Conservation (phyloP, 2,888 invertebrate species). For the Leucophora obtusa region DNA sequence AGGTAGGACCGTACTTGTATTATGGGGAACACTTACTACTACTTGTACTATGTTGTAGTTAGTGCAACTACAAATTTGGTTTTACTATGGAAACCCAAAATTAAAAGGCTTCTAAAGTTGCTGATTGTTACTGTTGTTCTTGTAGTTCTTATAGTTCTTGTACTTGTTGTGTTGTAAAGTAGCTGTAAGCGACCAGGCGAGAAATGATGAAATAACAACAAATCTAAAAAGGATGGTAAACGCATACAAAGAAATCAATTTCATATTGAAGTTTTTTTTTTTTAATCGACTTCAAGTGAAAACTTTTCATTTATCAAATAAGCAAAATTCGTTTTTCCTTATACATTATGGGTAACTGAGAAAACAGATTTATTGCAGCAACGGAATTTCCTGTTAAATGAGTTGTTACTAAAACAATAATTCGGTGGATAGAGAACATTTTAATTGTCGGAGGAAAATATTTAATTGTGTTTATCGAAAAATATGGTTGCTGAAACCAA, state of each 20-base stretch:
- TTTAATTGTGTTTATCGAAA: too few relatives aligned
- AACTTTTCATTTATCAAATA: too few relatives aligned
- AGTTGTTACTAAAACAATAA: too few relatives aligned
- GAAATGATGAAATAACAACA: constrained; percentile 14
- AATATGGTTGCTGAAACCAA: too few relatives aligned
- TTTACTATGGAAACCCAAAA: constrained; percentile 20
- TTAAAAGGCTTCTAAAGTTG: not conserved
- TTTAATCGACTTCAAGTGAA: too few relatives aligned
- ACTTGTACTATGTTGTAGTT: not conserved
- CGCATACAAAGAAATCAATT: not conserved
- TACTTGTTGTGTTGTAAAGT: constrained; percentile 7
- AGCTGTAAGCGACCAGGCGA: constrained; percentile 9
- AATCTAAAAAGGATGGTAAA: not conserved
- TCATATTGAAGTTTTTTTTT: not conserved
- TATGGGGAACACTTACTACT: not conserved
- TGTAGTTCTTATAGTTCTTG: not conserved
- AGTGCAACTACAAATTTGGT: constrained; percentile 7
- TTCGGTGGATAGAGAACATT: too few relatives aligned
- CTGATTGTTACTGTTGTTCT: constrained; percentile 2
- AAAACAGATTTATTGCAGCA: too few relatives aligned
- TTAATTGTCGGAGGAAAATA: too few relatives aligned
- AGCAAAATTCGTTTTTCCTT: too few relatives aligned
- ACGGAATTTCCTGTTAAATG: too few relatives aligned
- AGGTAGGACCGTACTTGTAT: not conserved
- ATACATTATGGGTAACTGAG: too few relatives aligned